These are phyloP conservation scores for Prionace glauca DNA, from an alignment of 2,797 vertebrate genomes.

Conservation along the genomic window DNA sequence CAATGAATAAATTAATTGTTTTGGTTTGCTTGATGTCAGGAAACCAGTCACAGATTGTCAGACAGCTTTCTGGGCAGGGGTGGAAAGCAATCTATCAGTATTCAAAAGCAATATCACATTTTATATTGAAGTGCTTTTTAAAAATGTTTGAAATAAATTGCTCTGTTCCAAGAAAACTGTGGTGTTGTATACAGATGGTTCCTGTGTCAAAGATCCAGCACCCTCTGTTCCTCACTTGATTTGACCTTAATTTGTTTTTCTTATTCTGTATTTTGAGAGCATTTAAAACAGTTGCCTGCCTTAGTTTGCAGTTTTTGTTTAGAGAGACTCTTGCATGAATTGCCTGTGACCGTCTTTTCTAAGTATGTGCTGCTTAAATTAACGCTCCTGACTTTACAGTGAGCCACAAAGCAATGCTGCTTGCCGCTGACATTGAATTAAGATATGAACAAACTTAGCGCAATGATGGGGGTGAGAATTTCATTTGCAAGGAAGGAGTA, in stretches of 20 bases:
- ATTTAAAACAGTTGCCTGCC: background rate
- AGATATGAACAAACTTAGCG: background rate
- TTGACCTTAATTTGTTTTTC: background rate
- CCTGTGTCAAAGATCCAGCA: background rate
- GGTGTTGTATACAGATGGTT: background rate
- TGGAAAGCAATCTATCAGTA: background rate
- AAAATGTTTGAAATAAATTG: slow-evolving; percentile 9
- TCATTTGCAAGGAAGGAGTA: background rate
- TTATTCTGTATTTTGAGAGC: background rate
- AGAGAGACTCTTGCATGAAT: background rate
- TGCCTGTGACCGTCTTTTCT: background rate
- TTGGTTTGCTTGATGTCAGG: background rate
- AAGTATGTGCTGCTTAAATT: background rate
- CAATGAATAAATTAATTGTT: slow-evolving; percentile 1
- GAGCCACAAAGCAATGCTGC: background rate
- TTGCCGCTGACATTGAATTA: background rate
- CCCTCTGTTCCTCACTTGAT: background rate
- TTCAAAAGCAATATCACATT: slow-evolving; percentile 14
- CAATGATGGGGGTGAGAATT: background rate
- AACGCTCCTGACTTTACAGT: background rate
- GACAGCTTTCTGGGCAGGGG: background rate
- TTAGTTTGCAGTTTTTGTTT: background rate
- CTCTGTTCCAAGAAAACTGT: background rate
- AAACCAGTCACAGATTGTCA: background rate
- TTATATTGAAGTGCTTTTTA: background rate